Base-by-base conservation (phyloP, 2,888 invertebrate genomes). In the Orthosia gracilis region DNA sequence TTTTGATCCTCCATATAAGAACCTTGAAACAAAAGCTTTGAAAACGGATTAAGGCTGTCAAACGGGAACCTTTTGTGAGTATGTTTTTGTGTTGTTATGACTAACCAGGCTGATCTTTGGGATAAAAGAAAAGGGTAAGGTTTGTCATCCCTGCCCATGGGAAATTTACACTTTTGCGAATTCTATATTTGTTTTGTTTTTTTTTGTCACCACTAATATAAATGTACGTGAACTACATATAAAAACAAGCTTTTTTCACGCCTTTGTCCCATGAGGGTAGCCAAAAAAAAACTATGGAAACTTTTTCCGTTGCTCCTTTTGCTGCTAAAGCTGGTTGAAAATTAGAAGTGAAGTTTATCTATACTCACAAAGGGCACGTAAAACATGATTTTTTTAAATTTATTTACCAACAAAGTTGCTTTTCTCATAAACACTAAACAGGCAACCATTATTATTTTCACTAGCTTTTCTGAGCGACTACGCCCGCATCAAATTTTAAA, bases 1-100 rank as follows among this genome's bases (percentile, higher is more conserved):
- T 72, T 85, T 85, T 88, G 85, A 88, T 88, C 87, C 84, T 59
- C 64, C 78, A 73, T 85, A 84, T 87, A 85, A 87, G 84, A 85
- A 82, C 83, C 76, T 77, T 85, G 76, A 83, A 88, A 84, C 84
- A 87, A 89, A 87, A 80, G 84, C 85, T 86, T 84, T 78, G 84
- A 82, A 85, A 86, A 85, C 72, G 73, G 86, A 88, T 90, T 85
- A 87, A 67, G 75, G 76, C 49, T 45, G 54, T 70, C 64, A 67
- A 62, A 80, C 18, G 52, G 4, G 23, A 67, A 31, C 57, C 58
- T 67, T 80, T 80, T 57, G 47, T 61, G 70, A 50, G 55, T 50
- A 11, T 76, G 23, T 81, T 64, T 64, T 26, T 45, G 49, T 62
- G 77, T 68, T 76, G 78, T 78, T 65, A 78, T 65, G 59, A 68